Evolutionary conservation across 2,888 invertebrate species (phyloP).

Genomic region (Terebella lapidaria): DNA sequence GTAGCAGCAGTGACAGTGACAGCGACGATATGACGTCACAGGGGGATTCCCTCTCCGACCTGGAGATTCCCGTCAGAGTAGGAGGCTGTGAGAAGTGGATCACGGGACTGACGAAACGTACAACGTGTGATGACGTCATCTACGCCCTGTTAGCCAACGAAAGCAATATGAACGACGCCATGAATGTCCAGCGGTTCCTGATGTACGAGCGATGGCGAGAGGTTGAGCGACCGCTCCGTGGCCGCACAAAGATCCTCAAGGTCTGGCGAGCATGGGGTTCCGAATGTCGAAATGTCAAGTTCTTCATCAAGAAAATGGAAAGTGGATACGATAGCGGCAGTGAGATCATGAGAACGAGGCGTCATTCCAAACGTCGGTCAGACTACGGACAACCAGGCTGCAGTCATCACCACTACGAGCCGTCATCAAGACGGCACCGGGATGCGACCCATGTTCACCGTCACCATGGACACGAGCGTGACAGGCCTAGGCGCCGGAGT

Average conservation of each 20-base stretch:
- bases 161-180: constrained; percentile 64
- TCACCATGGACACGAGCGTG: background rate
- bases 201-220: constrained; percentile 65
- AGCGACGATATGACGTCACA: background rate
- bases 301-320: constrained; percentile 39
- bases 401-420: background rate
- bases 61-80: constrained; percentile 61
- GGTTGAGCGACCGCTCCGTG: constrained; percentile 62
- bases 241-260: constrained; percentile 69
- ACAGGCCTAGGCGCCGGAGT: background rate
- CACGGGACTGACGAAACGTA: constrained; percentile 69
- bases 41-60: background rate
- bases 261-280: constrained; percentile 73
- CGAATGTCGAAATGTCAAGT: constrained; percentile 61
- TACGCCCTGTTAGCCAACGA: constrained; percentile 67
- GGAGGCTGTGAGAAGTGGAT: constrained; percentile 75
- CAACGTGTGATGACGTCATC: constrained; percentile 75
- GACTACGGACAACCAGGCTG: background rate
- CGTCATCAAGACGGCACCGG: background rate
- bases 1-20: background rate
- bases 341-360: background rate
- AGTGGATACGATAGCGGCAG: constrained; percentile 1
- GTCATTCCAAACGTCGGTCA: background rate
- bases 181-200: constrained; percentile 64
- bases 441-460: too few relatives aligned